Conservation (phyloP, 2,797 vertebrate species). For the Leptoclinus maculatus region DNA sequence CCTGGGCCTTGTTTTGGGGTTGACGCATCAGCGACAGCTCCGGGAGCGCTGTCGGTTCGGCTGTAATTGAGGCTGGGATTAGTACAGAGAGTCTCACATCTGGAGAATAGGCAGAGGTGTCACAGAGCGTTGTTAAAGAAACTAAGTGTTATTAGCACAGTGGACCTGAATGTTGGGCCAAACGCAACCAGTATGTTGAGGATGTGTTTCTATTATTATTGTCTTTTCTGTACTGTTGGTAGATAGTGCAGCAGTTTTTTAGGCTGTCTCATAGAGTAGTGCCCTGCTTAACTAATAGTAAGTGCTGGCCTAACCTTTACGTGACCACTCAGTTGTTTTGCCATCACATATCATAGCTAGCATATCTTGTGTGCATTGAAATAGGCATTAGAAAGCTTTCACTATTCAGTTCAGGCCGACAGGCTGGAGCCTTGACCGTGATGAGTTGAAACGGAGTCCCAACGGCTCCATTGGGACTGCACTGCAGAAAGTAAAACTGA, state of each 20-base stretch:
- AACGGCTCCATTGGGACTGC: slow-evolving; percentile 62
- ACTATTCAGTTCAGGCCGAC: slow-evolving; percentile 43
- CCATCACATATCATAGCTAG: slow-evolving; percentile 43
- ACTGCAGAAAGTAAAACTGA: slow-evolving; percentile 55
- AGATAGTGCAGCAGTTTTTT: slow-evolving; percentile 30
- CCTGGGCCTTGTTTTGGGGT: slow-evolving; percentile 34
- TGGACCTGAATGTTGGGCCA: slow-evolving; percentile 1
- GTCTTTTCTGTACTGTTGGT: slow-evolving; percentile 37
- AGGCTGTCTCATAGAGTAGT: slow-evolving; percentile 14
- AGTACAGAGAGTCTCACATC: slow-evolving; percentile 23
- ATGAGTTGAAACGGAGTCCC: slow-evolving; percentile 69
- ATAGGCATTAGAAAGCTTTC: slow-evolving; percentile 61
- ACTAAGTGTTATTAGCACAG: neutral
- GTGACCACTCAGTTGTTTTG: slow-evolving; percentile 31
- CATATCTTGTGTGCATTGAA: slow-evolving; percentile 52
- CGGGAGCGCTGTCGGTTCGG: slow-evolving; percentile 32
- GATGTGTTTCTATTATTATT: slow-evolving; percentile 14
- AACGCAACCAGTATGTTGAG: slow-evolving; percentile 8
- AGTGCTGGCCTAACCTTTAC: slow-evolving; percentile 60
- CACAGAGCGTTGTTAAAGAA: neutral
- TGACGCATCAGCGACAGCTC: slow-evolving; percentile 10
- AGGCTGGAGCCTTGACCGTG: slow-evolving; percentile 51
- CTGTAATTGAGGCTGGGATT: slow-evolving; percentile 37
- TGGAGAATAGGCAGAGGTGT: slow-evolving; percentile 14
- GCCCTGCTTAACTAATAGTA: slow-evolving; percentile 27